Evolutionary conservation across 2,888 invertebrate species (phyloP).

Genomic region (Parasteatoda lunata): DNA sequence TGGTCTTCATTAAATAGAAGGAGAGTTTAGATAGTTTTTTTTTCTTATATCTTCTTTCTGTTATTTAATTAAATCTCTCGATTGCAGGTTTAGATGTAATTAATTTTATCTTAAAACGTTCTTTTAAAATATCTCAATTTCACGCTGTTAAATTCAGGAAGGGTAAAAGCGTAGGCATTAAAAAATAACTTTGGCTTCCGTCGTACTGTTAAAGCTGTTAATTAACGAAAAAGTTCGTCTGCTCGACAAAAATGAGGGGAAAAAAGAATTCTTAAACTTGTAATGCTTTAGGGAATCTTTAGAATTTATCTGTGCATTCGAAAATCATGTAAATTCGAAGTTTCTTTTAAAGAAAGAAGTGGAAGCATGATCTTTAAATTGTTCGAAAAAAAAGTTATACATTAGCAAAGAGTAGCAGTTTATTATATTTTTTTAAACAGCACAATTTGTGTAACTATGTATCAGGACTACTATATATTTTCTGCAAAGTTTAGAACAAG

Average conservation of each 20-base stretch:
- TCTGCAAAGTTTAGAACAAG: too few relatives aligned
- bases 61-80: slow-evolving; percentile 5
- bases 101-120: slow-evolving; percentile 5
- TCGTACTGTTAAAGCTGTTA: not conserved
- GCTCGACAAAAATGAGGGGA: slow-evolving; percentile 1
- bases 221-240: not conserved
- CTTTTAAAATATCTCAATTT: slow-evolving; percentile 3
- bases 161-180: slow-evolving; percentile 1
- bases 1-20: not conserved
- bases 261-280: not conserved
- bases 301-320: not conserved
- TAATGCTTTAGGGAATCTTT: not conserved
- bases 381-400: too few relatives aligned
- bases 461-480: too few relatives aligned
- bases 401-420: too few relatives aligned
- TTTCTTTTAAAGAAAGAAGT: too few relatives aligned
- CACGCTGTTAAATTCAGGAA: slow-evolving; percentile 1
- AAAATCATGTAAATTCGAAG: too few relatives aligned
- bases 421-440: too few relatives aligned
- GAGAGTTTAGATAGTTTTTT: not conserved
- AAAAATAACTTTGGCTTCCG: not conserved
- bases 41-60: not conserved
- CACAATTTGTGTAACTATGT: too few relatives aligned
- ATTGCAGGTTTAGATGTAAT: slow-evolving; percentile 5
- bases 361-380: too few relatives aligned